Base-by-base conservation (phyloP, 2,113 vertebrate genomes). In the Pomatorhinus ruficollis region DNA sequence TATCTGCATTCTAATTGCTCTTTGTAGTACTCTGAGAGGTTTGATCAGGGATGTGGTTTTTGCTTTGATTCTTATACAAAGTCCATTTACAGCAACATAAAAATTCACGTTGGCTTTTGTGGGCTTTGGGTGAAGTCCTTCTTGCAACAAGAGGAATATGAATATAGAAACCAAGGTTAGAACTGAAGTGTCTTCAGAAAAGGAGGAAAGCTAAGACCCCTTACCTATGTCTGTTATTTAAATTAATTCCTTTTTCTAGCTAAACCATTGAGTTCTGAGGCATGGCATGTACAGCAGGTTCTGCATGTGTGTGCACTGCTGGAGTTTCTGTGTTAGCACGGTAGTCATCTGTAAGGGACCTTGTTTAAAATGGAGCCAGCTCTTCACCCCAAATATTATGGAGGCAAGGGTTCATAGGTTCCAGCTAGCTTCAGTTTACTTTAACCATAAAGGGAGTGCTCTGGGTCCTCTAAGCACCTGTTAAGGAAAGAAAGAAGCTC, bases 1-100 rank as follows among this genome's bases (percentile, higher is more conserved):
- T 95, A 83, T 93, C 76, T 93, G 79, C 79, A 93, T 85, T 86
- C 56, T 92, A 93, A 90, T 94, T 96, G 50, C 28, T 78, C 30
- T 86, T 83, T 64, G 30, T 60, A 83, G 22, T 37, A 37, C 71
- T 77, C 52, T 52, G 33, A 83, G 61, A 80, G 22, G 37, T 90
- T 77, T 78, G 64, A 83, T 27, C 0, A 0, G 28, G 47, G n/a
- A 78, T 83, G 54, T 77, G 35, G 22, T 4, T 92, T 91, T 87
- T 80, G 42, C 72, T 68, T 39, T 63, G 47, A 64, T 53, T 85
- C 39, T 83, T 88, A 47, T 2, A 6, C 30, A 78, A 93, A 77
- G 4, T 5, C 17, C 27, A 77, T 65, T 93, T 71, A 49, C 6
- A 57, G 23, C 75, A 68, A 44, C 15, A 63, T 37, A 60, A 80